Base-by-base conservation (phyloP, 2,113 vertebrate species). In the Hassar affinis region DNA sequence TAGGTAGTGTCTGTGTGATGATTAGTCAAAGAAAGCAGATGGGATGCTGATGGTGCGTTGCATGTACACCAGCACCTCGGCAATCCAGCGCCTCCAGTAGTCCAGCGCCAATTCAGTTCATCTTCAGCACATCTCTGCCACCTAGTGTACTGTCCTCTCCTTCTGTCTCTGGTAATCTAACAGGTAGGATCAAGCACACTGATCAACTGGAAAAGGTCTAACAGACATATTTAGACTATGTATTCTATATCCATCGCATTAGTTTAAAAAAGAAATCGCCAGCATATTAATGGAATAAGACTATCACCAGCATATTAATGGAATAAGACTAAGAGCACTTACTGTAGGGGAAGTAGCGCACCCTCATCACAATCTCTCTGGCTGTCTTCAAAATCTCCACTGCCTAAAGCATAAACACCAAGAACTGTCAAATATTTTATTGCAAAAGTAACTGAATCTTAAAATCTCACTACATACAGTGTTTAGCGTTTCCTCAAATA, bases 321-420 rank as follows among this genome's bases (percentile, higher is more conserved):
- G n/a, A n/a, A n/a, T n/a, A n/a, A n/a, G n/a, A n/a, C n/a, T 11
- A 22, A 30, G 74, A 76, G 9, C 57, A 93, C 98, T 96, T 92
- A 99, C 98, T 99, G 91, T 99, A 99, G 76, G 97, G 98, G 90
- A 99, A 99, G 93, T 96, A 99, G n/a, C 98, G 96, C 59, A 99
- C 97, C 0, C 94, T 95, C 98, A 99, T 99, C 72, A 95, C 93
- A 90, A 99, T 99, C 91, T 99, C 98, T 51, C 95, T 94, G 0
- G 98, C 97, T 0, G 97, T 98, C 93, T 99, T 99, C 90, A 99
- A 91, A 89, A 99, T 99, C 88, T 99, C 97, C 85, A 99, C 98
- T 33, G 98, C 98, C 98, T 99, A 62, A 20, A 89, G 79, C 8
- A 81, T 11, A 78, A 56, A 69, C 56, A 35, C 20, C 18, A 62